Evolutionary conservation across 2,888 invertebrate genomes (phyloP).

Genomic region (Crioceris asparagi): DNA sequence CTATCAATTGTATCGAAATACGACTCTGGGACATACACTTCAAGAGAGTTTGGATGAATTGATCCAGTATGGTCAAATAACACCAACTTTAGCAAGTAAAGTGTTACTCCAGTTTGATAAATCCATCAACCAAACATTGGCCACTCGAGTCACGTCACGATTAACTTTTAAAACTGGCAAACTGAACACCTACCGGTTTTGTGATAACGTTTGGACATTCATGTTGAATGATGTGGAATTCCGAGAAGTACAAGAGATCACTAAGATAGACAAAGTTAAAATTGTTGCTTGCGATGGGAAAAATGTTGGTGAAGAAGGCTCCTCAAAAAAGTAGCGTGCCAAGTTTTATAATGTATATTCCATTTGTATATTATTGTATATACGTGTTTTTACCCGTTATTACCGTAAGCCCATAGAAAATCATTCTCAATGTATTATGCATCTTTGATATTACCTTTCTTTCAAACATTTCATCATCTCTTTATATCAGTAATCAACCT

Average conservation of each 20-base stretch:
- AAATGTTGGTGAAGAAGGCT: conserved; percentile 45
- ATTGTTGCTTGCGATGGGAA: conserved; percentile 97
- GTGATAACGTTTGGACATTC: conserved; percentile 99
- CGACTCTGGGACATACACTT: conserved; percentile 92
- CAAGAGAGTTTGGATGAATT: conserved; percentile 97
- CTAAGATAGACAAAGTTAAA: conserved; percentile 89
- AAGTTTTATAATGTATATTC: not conserved
- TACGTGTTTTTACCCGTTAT: not conserved
- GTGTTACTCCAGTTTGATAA: conserved; percentile 95
- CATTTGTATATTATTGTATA: not conserved
- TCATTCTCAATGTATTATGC: not conserved
- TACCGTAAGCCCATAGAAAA: not conserved
- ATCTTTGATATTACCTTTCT: not conserved
- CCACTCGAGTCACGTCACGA: conserved; percentile 82
- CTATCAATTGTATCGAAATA: conserved; percentile 95
- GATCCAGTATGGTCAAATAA: conserved; percentile 93
- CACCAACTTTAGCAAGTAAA: conserved; percentile 84
- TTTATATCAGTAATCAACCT: no score
- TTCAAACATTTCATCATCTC: no score
- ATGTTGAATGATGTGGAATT: conserved; percentile 98
- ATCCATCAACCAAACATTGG: conserved; percentile 88
- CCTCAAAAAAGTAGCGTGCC: conserved; percentile 28
- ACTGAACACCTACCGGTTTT: conserved; percentile 84
- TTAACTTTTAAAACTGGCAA: conserved; percentile 88
- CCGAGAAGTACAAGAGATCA: conserved; percentile 86